These are phyloP conservation scores for Urocolius indicus DNA, from an alignment of 2,113 vertebrate genomes.

Conservation along the genomic window DNA sequence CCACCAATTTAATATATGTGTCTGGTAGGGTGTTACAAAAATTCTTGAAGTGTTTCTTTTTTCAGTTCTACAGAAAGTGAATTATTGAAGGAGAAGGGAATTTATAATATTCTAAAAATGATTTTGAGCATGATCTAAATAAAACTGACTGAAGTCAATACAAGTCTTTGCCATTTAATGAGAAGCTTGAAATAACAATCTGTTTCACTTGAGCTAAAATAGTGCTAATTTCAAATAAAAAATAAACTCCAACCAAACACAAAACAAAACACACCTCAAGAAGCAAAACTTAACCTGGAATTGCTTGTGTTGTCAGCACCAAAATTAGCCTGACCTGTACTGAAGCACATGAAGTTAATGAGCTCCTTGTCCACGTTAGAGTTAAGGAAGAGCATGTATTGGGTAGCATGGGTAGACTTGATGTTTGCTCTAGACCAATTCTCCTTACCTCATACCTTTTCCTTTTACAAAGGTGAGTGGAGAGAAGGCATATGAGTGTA, in stretches of 20 bases:
- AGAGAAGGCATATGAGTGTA: neutral
- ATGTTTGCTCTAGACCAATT: neutral
- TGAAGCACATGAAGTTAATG: neutral
- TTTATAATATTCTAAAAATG: neutral
- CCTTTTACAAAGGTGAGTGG: neutral
- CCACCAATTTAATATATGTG: neutral
- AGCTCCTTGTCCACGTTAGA: neutral
- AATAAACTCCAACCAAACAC: neutral
- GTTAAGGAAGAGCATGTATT: neutral
- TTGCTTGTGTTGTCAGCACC: neutral
- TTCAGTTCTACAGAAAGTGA: neutral
- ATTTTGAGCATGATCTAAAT: neutral
- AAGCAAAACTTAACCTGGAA: neutral
- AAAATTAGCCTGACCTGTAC: neutral
- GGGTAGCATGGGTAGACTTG: neutral
- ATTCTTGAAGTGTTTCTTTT: neutral
- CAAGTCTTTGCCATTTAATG: neutral
- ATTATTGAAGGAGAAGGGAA: neutral
- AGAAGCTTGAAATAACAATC: neutral
- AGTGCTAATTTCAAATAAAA: neutral
- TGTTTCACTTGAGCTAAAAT: neutral
- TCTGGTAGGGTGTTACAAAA: neutral
- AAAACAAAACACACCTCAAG: neutral
- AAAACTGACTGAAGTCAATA: neutral
- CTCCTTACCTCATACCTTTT: neutral